Evolutionary conservation across 2,113 vertebrate genomes (phyloP), one percentile per base, ranked within the genome.

Genomic region (Microcebus murinus): DNA sequence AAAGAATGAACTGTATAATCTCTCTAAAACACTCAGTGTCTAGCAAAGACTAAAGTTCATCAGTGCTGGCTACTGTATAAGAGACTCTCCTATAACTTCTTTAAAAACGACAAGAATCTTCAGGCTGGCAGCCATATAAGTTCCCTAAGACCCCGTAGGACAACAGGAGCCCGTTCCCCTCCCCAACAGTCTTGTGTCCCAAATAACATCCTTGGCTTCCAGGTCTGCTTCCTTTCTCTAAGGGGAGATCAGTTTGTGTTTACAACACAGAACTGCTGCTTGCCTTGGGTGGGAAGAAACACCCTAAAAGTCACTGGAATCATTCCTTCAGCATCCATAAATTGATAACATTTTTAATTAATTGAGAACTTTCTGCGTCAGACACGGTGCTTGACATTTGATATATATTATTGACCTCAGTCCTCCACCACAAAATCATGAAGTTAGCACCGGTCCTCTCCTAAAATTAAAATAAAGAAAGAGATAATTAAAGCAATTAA

Each of bases 101-200:
- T 94, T 29, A 23, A 36, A 83, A 84, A 27, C 34, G 34, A 55
- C 57, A 34, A 29, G 63, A 50, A n/a, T 70, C 21, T 87, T 55
- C 10, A 39, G 57, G 55, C 48, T 36, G 57, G 81, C 21, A 27
- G 6, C 61, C 48, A 0, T 18, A 21, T 45, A 45, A 25, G 36
- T 48, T 8, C 52, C 6, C 29, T 4, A 18, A 1, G 23, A 13
- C 31, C 17, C 42, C 29, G 15, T 6, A 20, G 27, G 36, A 0
- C 34, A 29, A 34, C 42, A 50, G 48, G 11, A 18, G 52, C 42
- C 14, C 4, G 1, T 6, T 25, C 4, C 17, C 67, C 4, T 9
- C 18, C 48, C 50, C n/a, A 15, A 42, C 34, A 27, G 34, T 52
- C 79, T 8, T 11, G 1, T 20, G 29, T n/a, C n/a, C 25, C 65